These are phyloP conservation scores for Corythornis madagascariensis DNA, from an alignment of 2,113 vertebrate species.

Conservation along the genomic window DNA sequence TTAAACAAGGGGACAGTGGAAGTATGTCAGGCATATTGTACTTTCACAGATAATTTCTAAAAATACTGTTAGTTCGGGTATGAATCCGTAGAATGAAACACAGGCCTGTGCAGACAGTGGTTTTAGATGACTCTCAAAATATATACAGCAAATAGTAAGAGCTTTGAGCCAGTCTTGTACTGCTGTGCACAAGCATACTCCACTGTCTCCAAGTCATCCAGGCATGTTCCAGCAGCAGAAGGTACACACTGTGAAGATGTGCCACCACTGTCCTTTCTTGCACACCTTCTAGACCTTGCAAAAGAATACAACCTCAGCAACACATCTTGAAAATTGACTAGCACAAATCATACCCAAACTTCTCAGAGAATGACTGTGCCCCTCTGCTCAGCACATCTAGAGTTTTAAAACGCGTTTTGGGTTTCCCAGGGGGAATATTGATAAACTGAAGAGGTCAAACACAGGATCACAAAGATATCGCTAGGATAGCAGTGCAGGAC, in stretches of 20 bases:
- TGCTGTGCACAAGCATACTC: accelerated
- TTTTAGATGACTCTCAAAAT: background rate
- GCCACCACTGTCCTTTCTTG: background rate
- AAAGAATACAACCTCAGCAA: background rate
- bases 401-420: background rate
- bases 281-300: background rate
- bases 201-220: background rate
- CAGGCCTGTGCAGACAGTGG: background rate
- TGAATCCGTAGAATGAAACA: background rate
- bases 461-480: background rate
- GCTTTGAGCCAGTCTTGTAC: background rate
- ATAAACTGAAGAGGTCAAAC: background rate
- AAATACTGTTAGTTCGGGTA: background rate
- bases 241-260: background rate
- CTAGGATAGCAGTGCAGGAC: accelerated
- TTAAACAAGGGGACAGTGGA: background rate
- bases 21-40: background rate
- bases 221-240: background rate
- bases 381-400: background rate
- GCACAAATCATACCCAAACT: background rate
- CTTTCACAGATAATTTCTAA: background rate
- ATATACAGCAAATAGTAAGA: background rate
- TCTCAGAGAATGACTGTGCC: accelerated
- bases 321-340: accelerated
- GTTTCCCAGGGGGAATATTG: background rate